These are phyloP conservation scores for Microplitis manilae DNA, from an alignment of 2,888 invertebrate species.

Conservation along the genomic window DNA sequence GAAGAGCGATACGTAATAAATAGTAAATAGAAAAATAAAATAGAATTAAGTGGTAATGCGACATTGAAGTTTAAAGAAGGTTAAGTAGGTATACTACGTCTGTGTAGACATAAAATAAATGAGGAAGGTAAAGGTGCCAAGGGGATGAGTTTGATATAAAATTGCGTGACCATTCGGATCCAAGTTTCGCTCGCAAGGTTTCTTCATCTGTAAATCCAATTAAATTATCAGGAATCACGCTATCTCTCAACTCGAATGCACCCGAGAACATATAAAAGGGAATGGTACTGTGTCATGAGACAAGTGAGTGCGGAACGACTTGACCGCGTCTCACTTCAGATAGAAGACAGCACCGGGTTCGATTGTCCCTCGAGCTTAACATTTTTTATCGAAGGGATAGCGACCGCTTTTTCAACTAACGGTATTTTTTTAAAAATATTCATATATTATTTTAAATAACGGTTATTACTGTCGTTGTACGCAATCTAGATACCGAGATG, in stretches of 20 bases:
- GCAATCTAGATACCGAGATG: conserved; percentile 51
- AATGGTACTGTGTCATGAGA: conserved; percentile 48
- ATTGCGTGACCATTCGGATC: conserved; percentile 69
- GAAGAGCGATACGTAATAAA: too few species aligned
- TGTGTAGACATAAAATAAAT: too few species aligned
- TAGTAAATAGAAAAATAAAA: too few species aligned
- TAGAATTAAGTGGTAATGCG: too few species aligned
- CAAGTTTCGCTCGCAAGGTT: conserved; percentile 67
- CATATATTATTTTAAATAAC: too few species aligned
- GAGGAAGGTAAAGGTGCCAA: conserved; percentile 31
- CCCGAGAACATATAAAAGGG: conserved; percentile 62
- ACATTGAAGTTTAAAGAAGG: too few species aligned
- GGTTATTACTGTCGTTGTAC: too few species aligned
- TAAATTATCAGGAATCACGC: conserved; percentile 69
- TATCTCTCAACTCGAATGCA: conserved; percentile 56
- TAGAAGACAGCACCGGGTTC: conserved; percentile 39
- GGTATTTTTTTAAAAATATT: not conserved
- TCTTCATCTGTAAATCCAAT: conserved; percentile 69
- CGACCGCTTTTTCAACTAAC: conserved; percentile 6
- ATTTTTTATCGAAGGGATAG: conserved; percentile 33
- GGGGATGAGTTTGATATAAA: conserved; percentile 52
- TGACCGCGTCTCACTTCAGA: conserved; percentile 70
- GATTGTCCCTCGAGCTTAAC: conserved; percentile 43
- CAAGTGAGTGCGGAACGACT: conserved; percentile 70
- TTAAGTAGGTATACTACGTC: too few species aligned